phyloP scores from a whole-genome alignment of 2,888 invertebrate genomes.

The Thysanoteuthis rhombus region DNA sequence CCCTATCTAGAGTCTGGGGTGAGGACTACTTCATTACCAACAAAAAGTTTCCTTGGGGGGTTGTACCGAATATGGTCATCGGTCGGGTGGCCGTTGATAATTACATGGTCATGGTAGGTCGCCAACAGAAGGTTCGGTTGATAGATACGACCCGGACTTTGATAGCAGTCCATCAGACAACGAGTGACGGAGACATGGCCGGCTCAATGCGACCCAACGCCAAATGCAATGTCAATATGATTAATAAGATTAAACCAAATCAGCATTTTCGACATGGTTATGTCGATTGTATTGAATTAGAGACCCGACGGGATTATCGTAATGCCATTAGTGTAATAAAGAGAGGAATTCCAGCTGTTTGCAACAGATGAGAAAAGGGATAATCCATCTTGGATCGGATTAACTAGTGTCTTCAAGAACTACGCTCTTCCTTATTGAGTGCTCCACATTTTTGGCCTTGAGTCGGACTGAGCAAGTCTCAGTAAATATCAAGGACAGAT shows the following conservation, averaged over 20 bases:
- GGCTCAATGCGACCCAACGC: slow-evolving; percentile 46
- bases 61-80: slow-evolving; percentile 57
- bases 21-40: slow-evolving; percentile 58
- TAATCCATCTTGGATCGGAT: not conserved
- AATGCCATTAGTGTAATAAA: not conserved
- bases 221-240: slow-evolving; percentile 49
- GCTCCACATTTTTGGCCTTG: no score
- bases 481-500: no score
- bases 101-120: slow-evolving; percentile 53
- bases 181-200: slow-evolving; percentile 50
- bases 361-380: not conserved
- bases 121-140: slow-evolving; percentile 44
- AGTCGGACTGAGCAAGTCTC: no score
- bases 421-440: not conserved
- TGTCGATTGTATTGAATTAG: slow-evolving; percentile 34
- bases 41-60: slow-evolving; percentile 51
- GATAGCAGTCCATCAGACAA: slow-evolving; percentile 57
- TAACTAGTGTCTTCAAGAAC: not conserved
- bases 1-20: slow-evolving; percentile 49
- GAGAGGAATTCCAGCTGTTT: not conserved
- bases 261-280: slow-evolving; percentile 49
- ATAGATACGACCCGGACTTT: slow-evolving; percentile 53
- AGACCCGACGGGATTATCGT: not conserved
- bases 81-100: slow-evolving; percentile 59
- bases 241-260: slow-evolving; percentile 44